phyloP scores from a whole-genome alignment of 1,140 invertebrate species.

The Chrysomallon squamiferum region DNA sequence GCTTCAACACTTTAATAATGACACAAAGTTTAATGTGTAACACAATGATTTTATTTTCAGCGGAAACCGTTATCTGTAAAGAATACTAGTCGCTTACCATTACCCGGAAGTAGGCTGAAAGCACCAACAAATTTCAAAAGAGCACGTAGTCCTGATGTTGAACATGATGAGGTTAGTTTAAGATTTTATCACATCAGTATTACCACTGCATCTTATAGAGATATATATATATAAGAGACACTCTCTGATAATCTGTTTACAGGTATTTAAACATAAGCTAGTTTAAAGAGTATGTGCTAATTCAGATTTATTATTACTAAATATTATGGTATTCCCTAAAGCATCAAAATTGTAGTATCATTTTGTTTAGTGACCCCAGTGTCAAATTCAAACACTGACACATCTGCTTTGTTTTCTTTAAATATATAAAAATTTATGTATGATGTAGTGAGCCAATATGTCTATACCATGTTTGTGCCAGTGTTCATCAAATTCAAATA shows the following conservation, averaged over 20 bases:
- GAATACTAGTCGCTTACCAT: conserved; percentile 16
- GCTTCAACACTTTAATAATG: too few relatives aligned
- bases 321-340: too few relatives aligned
- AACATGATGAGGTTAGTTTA: neutral
- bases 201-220: neutral
- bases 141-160: conserved; percentile 21
- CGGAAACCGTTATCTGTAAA: conserved; percentile 23
- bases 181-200: neutral
- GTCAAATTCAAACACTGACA: too few relatives aligned
- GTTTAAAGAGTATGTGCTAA: neutral
- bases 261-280: neutral
- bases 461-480: too few relatives aligned
- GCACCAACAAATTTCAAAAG: conserved; percentile 12
- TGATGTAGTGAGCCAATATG: too few relatives aligned
- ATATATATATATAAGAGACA: neutral
- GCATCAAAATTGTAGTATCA: too few relatives aligned
- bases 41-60: conserved; percentile 14
- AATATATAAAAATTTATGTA: too few relatives aligned
- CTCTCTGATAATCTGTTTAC: neutral
- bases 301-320: neutral
- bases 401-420: too few relatives aligned
- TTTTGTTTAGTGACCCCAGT: too few relatives aligned
- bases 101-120: conserved; percentile 24
- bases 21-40: too few relatives aligned
- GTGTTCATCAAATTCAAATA: too few relatives aligned